Evolutionary conservation across 2,113 vertebrate species (phyloP), one percentile per base, ranked within the genome.

Genomic region (Arenaria interpres): DNA sequence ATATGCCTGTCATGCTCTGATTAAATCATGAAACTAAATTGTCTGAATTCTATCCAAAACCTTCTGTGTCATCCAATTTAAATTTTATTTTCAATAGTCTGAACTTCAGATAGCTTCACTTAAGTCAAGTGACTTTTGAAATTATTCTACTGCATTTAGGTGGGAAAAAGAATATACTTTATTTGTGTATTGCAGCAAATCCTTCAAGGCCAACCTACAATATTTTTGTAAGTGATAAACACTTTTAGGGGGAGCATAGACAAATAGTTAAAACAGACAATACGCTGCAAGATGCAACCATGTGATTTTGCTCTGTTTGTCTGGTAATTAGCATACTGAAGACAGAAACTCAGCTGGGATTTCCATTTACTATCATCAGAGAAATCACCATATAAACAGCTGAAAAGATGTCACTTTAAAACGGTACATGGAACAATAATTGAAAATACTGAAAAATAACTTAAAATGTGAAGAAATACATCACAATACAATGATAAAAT

Each of bases 21-120:
- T 80, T 85, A 86, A 95, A 92, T 76, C 90, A 82, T 2, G 3
- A 88, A 94, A 95, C 18, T 41, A 66, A 87, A 85, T 93, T 64
- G 67, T 37, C 56, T 89, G 24, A 87, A 35, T 37, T 89, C 51
- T 85, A 37, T 67, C 69, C 77, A 78, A 90, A 95, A 33, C 51
- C 15, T 46, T 64, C 48, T 53, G 7, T 69, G 33, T 59, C 62
- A 75, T 28, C 46, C 48, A 45, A 79, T 85, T 48, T 73, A 82
- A 90, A 76, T 85, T 79, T 69, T 85, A 57, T 85, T 88, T 85
- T 76, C 62, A 76, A 30, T 7, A 46, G 18, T 73, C 56, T 95
- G 64, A 82, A 72, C 35, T 89, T 89, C 41, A 53, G 80, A 89
- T 25, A 57, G 45, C 20, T 74, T 35, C 43, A 78, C 51, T 54